Evolutionary conservation across 2,888 invertebrate species (phyloP).

Genomic region (Pachymerium ferrugineum): DNA sequence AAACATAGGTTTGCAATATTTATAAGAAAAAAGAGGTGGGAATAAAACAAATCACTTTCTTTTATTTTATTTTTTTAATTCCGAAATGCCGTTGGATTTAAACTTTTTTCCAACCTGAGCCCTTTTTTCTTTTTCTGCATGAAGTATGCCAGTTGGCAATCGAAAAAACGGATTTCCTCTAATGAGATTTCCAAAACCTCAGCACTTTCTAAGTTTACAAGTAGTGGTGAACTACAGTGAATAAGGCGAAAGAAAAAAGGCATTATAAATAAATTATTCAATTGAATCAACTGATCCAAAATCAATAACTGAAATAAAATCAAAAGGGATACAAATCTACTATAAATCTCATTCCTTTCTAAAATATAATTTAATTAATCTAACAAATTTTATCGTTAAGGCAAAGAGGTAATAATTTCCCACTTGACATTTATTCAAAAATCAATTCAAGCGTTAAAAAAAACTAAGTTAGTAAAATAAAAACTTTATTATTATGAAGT

Average conservation of each 20-base stretch:
- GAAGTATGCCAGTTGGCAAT: background rate
- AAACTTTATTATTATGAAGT: too few relatives aligned
- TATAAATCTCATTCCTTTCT: too few relatives aligned
- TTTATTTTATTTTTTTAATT: too few relatives aligned
- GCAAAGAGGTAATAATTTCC: background rate
- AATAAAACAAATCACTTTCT: too few relatives aligned
- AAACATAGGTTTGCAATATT: too few relatives aligned
- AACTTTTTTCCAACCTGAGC: background rate
- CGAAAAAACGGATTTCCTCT: background rate
- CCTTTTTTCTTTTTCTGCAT: background rate
- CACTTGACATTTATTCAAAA: background rate
- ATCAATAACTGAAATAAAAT: too few relatives aligned
- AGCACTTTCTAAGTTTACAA: background rate
- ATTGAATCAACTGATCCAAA: too few relatives aligned
- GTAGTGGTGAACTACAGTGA: background rate
- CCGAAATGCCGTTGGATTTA: background rate
- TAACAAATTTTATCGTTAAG: background rate
- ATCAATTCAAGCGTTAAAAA: background rate
- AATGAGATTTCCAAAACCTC: slow-evolving; percentile 1
- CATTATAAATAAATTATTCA: background rate
- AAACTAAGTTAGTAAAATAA: too few relatives aligned
- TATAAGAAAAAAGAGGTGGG: too few relatives aligned
- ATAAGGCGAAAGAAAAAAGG: background rate
- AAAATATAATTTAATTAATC: too few relatives aligned
- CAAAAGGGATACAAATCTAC: too few relatives aligned